phyloP scores from a whole-genome alignment of 2,888 invertebrate genomes.

The Coelopa pilipes region DNA sequence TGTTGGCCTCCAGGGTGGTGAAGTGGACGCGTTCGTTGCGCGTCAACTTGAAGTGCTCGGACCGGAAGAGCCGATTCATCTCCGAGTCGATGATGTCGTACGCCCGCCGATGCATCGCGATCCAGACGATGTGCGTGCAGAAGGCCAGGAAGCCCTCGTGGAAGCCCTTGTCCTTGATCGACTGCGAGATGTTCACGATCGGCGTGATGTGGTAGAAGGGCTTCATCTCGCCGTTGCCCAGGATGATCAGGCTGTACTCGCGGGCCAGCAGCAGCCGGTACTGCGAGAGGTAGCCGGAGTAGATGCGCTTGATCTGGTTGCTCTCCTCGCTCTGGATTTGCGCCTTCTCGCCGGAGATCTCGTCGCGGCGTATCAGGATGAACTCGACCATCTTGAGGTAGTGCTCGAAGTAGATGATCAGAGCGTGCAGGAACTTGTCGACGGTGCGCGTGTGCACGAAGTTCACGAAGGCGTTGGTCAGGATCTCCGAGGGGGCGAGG shows the following conservation, averaged over 20 bases:
- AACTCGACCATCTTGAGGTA: conserved; percentile 63
- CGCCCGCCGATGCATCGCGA: conserved; percentile 59
- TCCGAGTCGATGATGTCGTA: conserved; percentile 61
- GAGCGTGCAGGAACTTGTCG: conserved; percentile 57
- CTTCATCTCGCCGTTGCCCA: conserved; percentile 57
- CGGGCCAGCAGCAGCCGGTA: conserved; percentile 62
- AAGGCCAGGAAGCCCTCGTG: conserved; percentile 61
- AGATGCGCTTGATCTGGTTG: conserved; percentile 56
- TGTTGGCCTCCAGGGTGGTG: conserved; percentile 51
- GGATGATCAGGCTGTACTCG: conserved; percentile 60
- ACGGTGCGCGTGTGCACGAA: conserved; percentile 60
- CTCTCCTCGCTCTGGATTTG: conserved; percentile 60
- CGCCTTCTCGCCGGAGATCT: conserved; percentile 52
- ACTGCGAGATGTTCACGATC: conserved; percentile 56
- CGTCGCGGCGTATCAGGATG: conserved; percentile 61
- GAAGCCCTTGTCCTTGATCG: conserved; percentile 54
- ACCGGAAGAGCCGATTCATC: conserved; percentile 63
- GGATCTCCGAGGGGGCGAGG: conserved; percentile 56
- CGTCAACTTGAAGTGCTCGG: conserved; percentile 59
- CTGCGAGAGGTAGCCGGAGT: conserved; percentile 58
- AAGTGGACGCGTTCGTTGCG: conserved; percentile 52
- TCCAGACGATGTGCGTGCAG: conserved; percentile 61
- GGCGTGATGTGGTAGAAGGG: conserved; percentile 58
- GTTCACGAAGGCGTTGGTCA: conserved; percentile 54
- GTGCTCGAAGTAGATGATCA: conserved; percentile 64